Base-by-base conservation (phyloP, 2,888 invertebrate species). In the Lycaena phlaeas region DNA sequence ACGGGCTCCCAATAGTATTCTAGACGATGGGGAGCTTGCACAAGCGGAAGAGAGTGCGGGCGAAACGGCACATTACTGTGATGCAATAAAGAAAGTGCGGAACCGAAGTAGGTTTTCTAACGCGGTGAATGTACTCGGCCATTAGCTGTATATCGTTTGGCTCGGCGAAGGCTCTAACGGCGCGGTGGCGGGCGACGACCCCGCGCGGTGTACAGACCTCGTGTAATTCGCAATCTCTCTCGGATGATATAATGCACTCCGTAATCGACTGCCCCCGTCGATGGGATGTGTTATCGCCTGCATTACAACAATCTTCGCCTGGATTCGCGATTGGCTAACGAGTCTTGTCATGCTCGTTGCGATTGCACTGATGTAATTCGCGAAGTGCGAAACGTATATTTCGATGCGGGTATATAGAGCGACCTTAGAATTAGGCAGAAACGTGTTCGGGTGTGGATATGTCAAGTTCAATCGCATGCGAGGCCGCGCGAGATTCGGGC, bases 1-100 rank as follows among this genome's bases (percentile, higher is more conserved):
- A 53, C 54, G 57, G 60, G 64, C 68, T 70, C 57, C 58, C 60
- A 69, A 72, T 68, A n/a, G n/a, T n/a, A n/a, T n/a, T n/a, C n/a
- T n/a, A 50, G 55, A 61, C 43, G 40, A 36, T 42, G 61, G 59
- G 53, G 48, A n/a, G 57, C 64, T 81, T 81, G 76, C 78, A 77
- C 79, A 79, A 82, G 59, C 77, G 79, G 78, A 81, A 79, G 79
- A 76, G 77, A 77, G 77, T 75, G 73, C 73, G 64, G 63, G 56
- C 64, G 60, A 76, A 78, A 77, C 76, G 66, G 75, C 74, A 68
- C 64, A 72, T 63, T 57, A 61, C 56, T 49, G 72, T 82, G 79
- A 81, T 77, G 81, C 75, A 81, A 84, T 71, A 70, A 82, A 79
- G 84, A 84, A 82, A 84, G 82, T 79, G 75, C 82, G 81, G 81